Evolutionary conservation across 2,113 vertebrate species (phyloP).

Genomic region (Castor canadensis): DNA sequence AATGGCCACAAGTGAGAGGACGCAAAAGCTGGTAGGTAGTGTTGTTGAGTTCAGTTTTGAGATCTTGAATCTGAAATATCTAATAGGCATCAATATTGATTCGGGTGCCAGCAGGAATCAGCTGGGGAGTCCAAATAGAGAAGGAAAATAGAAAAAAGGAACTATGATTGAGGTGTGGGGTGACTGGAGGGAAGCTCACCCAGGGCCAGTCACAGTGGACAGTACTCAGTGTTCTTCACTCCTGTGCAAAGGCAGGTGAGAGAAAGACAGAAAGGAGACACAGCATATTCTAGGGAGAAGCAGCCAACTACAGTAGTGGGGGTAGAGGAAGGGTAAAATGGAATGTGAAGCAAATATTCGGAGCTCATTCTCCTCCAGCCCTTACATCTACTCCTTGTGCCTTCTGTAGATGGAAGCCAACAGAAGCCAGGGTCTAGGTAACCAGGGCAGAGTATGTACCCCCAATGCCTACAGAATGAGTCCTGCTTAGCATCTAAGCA

Average conservation of each 20-base stretch:
- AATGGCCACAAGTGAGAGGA: not conserved
- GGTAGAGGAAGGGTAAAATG: not conserved
- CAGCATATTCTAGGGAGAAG: not conserved
- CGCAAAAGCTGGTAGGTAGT: not conserved
- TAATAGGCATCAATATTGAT: not conserved
- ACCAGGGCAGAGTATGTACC: fast-evolving
- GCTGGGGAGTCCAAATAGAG: no score
- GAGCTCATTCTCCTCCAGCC: fast-evolving
- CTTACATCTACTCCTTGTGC: not conserved
- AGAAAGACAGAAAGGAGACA: fast-evolving
- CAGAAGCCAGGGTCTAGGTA: not conserved
- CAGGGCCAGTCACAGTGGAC: not conserved
- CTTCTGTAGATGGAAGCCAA: not conserved
- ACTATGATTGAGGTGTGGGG: fast-evolving
- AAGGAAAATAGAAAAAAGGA: not conserved
- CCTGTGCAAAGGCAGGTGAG: not conserved
- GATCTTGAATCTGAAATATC: not conserved
- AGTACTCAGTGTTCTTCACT: not conserved
- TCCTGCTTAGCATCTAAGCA: fast-evolving
- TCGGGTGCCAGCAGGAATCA: not conserved
- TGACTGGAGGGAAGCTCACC: not conserved
- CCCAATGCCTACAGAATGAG: not conserved
- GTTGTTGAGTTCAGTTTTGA: not conserved
- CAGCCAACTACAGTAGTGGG: not conserved
- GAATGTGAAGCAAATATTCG: not conserved